Percentiles rank a stretch among this genome's conserved stretches.
Evolutionary conservation across 37 sponge, comb jelly and placozoan species (phyloP).

Genomic region (Chondrosia reniformis): DNA sequence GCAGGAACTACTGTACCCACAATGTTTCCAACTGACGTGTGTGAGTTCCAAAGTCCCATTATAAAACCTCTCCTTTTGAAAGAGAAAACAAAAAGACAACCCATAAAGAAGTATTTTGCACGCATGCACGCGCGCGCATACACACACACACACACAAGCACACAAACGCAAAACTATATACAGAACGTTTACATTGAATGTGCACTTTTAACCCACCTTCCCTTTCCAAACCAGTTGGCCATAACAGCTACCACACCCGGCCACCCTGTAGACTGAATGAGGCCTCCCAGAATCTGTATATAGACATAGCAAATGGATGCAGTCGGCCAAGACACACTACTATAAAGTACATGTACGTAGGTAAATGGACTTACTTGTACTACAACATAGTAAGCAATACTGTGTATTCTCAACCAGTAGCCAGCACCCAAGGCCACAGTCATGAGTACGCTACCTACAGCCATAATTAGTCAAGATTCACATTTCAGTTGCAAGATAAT

Average conservation of each 20-base stretch:
- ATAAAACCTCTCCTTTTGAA: constrained; percentile 36
- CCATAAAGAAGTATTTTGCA: neutral
- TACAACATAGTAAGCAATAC: constrained; percentile 67
- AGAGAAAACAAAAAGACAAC: neutral
- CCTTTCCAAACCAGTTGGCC: constrained; percentile 69
- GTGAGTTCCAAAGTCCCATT: constrained; percentile 41
- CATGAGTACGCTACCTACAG: constrained; percentile 44
- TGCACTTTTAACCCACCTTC: constrained; percentile 22
- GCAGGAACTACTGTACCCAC: constrained; percentile 44
- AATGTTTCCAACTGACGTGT: constrained; percentile 42
- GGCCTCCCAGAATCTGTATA: neutral
- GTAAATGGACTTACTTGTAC: constrained; percentile 16
- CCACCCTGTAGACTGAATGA: constrained; percentile 63
- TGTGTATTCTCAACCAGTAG: constrained; percentile 72
- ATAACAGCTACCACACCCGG: constrained; percentile 62
- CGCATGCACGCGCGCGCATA: neutral
- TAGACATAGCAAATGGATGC: too few species aligned
- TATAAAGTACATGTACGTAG: too few species aligned
- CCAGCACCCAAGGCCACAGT: constrained; percentile 62
- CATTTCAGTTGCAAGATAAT: too few species aligned
- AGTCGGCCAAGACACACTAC: too few species aligned
- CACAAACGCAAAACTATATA: neutral
- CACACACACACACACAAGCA: neutral
- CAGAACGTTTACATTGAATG: too few species aligned
- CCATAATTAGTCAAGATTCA: too few species aligned